These are phyloP conservation scores for Sylvilagus floridanus DNA, from an alignment of 2,797 vertebrate genomes.

Conservation along the genomic window DNA sequence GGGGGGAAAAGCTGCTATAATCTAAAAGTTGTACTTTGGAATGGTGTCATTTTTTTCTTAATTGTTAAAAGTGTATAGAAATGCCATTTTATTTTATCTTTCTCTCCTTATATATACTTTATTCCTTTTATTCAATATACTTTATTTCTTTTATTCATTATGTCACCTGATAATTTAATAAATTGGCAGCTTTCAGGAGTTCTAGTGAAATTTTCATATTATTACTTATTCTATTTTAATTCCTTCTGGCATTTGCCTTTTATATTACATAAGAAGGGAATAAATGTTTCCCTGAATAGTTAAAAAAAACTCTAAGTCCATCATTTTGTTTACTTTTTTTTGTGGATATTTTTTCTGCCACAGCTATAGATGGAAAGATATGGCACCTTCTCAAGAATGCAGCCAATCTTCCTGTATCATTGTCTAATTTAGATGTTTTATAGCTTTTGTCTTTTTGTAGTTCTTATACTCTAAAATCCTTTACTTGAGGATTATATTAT, in stretches of 20 bases:
- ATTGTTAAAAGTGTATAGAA: slow-evolving; percentile 76
- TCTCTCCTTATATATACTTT: background rate
- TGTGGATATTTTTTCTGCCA: slow-evolving; percentile 10
- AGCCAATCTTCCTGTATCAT: slow-evolving; percentile 54
- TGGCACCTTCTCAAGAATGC: slow-evolving; percentile 37
- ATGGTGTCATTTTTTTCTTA: slow-evolving; percentile 78
- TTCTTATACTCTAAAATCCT: slow-evolving; percentile 26
- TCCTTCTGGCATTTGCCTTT: slow-evolving; percentile 65
- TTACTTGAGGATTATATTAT: background rate
- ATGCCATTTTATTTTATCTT: slow-evolving; percentile 65
- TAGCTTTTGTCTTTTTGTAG: background rate
- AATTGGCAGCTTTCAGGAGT: slow-evolving; percentile 47
- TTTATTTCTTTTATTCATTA: slow-evolving; percentile 74
- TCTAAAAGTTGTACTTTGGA: no score
- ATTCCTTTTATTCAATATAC: slow-evolving; percentile 70
- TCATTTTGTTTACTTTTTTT: background rate
- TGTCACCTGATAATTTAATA: slow-evolving; percentile 25
- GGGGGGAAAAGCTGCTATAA: no score
- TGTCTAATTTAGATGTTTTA: slow-evolving; percentile 63
- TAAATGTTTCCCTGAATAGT: slow-evolving; percentile 18
- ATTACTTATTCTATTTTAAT: slow-evolving; percentile 47
- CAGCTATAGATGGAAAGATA: slow-evolving; percentile 30
- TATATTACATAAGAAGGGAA: slow-evolving; percentile 65
- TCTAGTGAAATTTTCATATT: slow-evolving; percentile 57
- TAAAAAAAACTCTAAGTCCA: slow-evolving; percentile 22